Conservation (phyloP, 1,140 invertebrate species). For the Hyles vespertilio region DNA sequence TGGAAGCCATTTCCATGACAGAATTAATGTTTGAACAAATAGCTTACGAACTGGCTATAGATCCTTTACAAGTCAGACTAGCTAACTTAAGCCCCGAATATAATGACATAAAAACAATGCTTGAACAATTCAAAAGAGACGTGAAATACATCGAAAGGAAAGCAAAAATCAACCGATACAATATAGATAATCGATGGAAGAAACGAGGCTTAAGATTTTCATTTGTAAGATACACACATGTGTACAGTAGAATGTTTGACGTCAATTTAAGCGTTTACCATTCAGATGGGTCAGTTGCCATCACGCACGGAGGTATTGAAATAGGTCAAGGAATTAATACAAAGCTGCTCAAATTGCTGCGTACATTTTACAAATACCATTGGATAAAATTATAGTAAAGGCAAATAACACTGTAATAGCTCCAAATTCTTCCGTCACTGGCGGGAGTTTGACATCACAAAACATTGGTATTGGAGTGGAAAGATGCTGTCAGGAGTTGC, state of each 20-base stretch:
- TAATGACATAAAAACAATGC: constrained; percentile 34
- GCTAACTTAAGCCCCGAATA: constrained; percentile 77
- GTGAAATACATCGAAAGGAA: constrained; percentile 13
- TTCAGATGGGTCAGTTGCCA: constrained; percentile 14
- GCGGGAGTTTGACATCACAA: constrained; percentile 74
- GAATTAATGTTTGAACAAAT: constrained; percentile 92
- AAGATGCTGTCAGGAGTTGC: constrained; percentile 54
- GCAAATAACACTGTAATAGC: constrained; percentile 77
- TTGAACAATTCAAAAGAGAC: constrained; percentile 15
- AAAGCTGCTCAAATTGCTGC: constrained; percentile 17
- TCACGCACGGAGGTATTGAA: constrained; percentile 17
- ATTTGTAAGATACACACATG: constrained; percentile 12
- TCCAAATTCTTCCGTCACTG: constrained; percentile 78
- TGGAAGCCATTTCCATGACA: constrained; percentile 81
- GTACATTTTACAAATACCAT: constrained; percentile 14
- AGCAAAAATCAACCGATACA: constrained; percentile 11
- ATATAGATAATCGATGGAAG: constrained; percentile 20
- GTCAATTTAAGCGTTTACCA: constrained; percentile 15
- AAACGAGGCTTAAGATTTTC: constrained; percentile 21
- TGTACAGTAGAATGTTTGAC: neutral
- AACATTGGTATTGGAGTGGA: constrained; percentile 33
- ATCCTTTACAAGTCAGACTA: constrained; percentile 82
- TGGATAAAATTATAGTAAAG: constrained; percentile 73
- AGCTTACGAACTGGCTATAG: constrained; percentile 79
- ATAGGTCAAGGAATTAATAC: constrained; percentile 23